Evolutionary conservation across 1,140 invertebrate genomes (phyloP), one percentile per base, ranked within the genome.

Genomic region (Meloidogyne floridensis): DNA sequence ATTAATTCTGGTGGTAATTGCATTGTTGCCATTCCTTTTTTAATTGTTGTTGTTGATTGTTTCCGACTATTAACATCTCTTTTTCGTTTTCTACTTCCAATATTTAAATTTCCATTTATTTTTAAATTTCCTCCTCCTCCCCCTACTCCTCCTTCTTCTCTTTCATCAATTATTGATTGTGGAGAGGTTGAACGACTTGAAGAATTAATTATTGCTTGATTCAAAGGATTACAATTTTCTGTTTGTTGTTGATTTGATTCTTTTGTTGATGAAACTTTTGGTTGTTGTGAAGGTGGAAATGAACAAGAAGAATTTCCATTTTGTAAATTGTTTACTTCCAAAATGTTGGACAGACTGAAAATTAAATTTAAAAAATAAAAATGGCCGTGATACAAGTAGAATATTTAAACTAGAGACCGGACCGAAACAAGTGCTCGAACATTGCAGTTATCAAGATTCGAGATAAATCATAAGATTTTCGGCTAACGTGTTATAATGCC

Each of bases 81-180:
- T 65, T 65, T 65, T 11, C 59, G n/a, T 65, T 65, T 65, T 65
- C n/a, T 65, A 65, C 59, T 65, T n/a, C 59, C 59, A 65, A 65
- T n/a, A 65, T 11, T 54, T 54, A 10, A 54, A 54, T 13, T 54
- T 15, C 56, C 59, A 65, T 65, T 18, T 65, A 18, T 65, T 65
- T n/a, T 65, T 18, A n/a, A 65, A 65, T 11, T 65, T 6, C 4
- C 2, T 59, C 13, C 11, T 3, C 15, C 4, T 15, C 56, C 56
- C 1, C 32, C 32, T n/a, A n/a, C n/a, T 32, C 32, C 32, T 32
- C 32, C 32, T 2, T 65, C 59, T n/a, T 65, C 59, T 65, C 59
- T 65, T 65, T 65, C 59, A 8, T 65, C 59, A 32, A 32, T 32
- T 18, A 65, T n/a, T n/a, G 59, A 65, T n/a, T 4, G 15, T 65